A percentile compares a stretch with the other conserved stretches of the same genome.
These are phyloP conservation scores for Thumatha senex DNA, from an alignment of 2,888 invertebrate genomes.

Conservation along the genomic window DNA sequence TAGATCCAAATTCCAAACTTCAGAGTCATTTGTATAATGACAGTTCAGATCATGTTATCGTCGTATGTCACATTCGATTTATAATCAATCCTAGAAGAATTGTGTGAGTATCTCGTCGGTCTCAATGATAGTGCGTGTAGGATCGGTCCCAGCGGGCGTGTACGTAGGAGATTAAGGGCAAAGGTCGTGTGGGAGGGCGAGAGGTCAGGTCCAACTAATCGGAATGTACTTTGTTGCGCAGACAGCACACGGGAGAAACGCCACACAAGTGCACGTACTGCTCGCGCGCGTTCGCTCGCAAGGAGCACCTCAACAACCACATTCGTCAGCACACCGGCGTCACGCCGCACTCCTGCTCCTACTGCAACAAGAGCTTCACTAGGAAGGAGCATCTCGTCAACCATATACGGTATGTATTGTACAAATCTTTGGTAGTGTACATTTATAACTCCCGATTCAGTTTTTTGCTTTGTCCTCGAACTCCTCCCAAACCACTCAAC, in stretches of 20 bases:
- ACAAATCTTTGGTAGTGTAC: not conserved
- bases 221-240: constrained; percentile 78
- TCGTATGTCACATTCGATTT: no score
- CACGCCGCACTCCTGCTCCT: constrained; percentile 88
- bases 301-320: constrained; percentile 95
- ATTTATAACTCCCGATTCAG: not conserved
- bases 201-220: constrained; percentile 40
- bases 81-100: no score
- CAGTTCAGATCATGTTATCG: no score
- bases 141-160: no score
- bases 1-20: no score
- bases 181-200: no score
- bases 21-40: no score
- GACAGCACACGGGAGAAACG: constrained; percentile 92
- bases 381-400: constrained; percentile 89
- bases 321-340: constrained; percentile 89
- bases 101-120: no score
- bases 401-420: constrained; percentile 74
- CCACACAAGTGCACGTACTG: constrained; percentile 89
- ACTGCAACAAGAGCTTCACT: constrained; percentile 88
- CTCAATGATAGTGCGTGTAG: no score
- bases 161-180: no score
- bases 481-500: no score
- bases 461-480: no score
- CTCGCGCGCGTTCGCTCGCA: constrained; percentile 85